A percentile compares a stretch with the other conserved stretches of the same genome.
Evolutionary conservation across 1,140 invertebrate genomes (phyloP).

Genomic region (Anagrus nilaparvatae): DNA sequence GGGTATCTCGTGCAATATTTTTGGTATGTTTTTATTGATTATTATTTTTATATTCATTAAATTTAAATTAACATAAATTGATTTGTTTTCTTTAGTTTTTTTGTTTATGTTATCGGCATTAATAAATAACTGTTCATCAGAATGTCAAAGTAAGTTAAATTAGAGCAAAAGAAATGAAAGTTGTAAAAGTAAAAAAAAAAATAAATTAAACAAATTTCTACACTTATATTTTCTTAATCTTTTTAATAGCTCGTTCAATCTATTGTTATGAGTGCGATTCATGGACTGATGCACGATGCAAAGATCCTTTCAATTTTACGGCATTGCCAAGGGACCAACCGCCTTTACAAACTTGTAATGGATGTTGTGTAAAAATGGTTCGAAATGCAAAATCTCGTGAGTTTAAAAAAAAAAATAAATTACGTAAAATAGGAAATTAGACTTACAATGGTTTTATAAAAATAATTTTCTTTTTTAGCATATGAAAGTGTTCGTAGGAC

Average conservation of each 20-base stretch:
- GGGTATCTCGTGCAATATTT: too few species aligned
- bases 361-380: slow-evolving; percentile 92
- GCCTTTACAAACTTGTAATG: slow-evolving; percentile 75
- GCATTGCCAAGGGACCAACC: slow-evolving; percentile 74
- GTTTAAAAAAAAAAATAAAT: slow-evolving; percentile 33
- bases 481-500: slow-evolving; percentile 81
- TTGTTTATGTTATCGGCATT: slow-evolving; percentile 41
- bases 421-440: not conserved
- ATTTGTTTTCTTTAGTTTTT: too few species aligned
- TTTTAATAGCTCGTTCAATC: slow-evolving; percentile 62
- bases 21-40: too few species aligned
- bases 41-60: too few species aligned
- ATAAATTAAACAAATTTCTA: too few species aligned
- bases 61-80: too few species aligned
- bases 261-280: slow-evolving; percentile 91
- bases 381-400: slow-evolving; percentile 79
- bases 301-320: slow-evolving; percentile 88
- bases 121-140: slow-evolving; percentile 37
- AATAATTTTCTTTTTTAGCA: slow-evolving; percentile 52
- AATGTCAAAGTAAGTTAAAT: slow-evolving; percentile 44
- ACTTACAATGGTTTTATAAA: too few species aligned
- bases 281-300: slow-evolving; percentile 77
- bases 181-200: not conserved
- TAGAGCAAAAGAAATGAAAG: not conserved
- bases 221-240: slow-evolving; percentile 3